Conservation (phyloP, 2,113 vertebrate species). For the Seriola dumerili region DNA sequence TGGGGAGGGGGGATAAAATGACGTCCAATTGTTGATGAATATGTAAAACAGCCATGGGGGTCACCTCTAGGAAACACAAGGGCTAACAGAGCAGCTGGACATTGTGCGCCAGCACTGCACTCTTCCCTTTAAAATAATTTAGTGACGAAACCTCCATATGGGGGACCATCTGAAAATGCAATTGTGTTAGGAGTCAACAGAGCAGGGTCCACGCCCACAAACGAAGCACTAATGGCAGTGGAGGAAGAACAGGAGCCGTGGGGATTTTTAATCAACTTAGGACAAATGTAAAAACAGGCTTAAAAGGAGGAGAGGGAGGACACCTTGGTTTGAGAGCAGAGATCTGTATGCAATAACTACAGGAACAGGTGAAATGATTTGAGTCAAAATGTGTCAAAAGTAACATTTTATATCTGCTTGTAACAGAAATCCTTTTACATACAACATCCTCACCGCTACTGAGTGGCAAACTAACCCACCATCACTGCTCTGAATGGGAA, state of each 20-base stretch:
- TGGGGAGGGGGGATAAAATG: slow-evolving; percentile 23
- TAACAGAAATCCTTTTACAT: no score
- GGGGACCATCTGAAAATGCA: slow-evolving; percentile 78
- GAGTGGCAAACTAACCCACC: no score
- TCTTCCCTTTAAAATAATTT: slow-evolving; percentile 64
- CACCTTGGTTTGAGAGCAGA: slow-evolving; percentile 19
- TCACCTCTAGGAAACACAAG: slow-evolving; percentile 80
- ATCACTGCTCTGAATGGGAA: background rate
- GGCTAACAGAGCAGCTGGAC: slow-evolving; percentile 79
- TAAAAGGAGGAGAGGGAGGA: slow-evolving; percentile 29
- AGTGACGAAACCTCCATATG: slow-evolving; percentile 73
- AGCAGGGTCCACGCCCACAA: slow-evolving; percentile 69
- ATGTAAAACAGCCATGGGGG: slow-evolving; percentile 74
- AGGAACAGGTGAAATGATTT: background rate
- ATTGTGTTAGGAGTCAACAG: slow-evolving; percentile 79
- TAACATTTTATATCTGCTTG: no score
- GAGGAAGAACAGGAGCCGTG: slow-evolving; percentile 44
- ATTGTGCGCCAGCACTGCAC: slow-evolving; percentile 51
- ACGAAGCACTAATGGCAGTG: slow-evolving; percentile 48
- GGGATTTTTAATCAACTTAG: slow-evolving; percentile 61
- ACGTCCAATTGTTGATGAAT: slow-evolving; percentile 72
- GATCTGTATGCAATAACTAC: background rate
- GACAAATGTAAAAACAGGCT: slow-evolving; percentile 41
- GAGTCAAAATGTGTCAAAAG: background rate
- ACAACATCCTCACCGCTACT: no score